A percentile compares a stretch with the other conserved stretches of the same genome.
These are phyloP conservation scores for Drosophila setifemur DNA, from an alignment of 1,140 invertebrate genomes.

Conservation along the genomic window DNA sequence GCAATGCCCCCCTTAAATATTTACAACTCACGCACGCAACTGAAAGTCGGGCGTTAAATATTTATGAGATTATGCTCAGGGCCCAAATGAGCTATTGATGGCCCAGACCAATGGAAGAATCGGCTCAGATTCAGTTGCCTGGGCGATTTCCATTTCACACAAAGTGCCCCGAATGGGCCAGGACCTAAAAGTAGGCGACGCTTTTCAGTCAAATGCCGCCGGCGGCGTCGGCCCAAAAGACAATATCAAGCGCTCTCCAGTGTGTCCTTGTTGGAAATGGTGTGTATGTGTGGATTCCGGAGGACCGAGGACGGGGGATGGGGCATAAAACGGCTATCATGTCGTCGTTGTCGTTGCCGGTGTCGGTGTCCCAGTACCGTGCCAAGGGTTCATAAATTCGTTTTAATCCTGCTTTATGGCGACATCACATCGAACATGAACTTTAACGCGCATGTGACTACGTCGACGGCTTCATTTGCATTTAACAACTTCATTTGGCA, in stretches of 20 bases:
- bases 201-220: conserved; percentile 50
- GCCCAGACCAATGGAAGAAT: conserved; percentile 8
- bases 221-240: conserved; percentile 48
- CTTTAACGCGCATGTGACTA: conserved; percentile 72
- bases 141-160: conserved; percentile 29
- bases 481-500: conserved; percentile 78
- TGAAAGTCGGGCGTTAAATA: conserved; percentile 19
- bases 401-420: conserved; percentile 80
- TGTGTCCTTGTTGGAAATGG: conserved; percentile 40
- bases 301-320: not conserved
- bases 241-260: conserved; percentile 39
- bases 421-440: conserved; percentile 80
- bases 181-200: conserved; percentile 41
- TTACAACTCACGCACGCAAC: conserved; percentile 3
- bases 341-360: conserved; percentile 41
- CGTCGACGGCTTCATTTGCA: conserved; percentile 71
- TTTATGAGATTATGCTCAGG: conserved; percentile 19
- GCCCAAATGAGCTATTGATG: conserved; percentile 45
- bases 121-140: conserved; percentile 7
- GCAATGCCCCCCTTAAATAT: conserved; percentile 13
- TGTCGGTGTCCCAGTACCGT: conserved; percentile 44
- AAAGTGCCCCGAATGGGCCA: conserved; percentile 10
- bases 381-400: conserved; percentile 79
- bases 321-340: conserved; percentile 62
- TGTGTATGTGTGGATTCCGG: conserved; percentile 2